Evolutionary conservation across 1,140 invertebrate species (phyloP).

Genomic region (Lamellibrachia luymesi): DNA sequence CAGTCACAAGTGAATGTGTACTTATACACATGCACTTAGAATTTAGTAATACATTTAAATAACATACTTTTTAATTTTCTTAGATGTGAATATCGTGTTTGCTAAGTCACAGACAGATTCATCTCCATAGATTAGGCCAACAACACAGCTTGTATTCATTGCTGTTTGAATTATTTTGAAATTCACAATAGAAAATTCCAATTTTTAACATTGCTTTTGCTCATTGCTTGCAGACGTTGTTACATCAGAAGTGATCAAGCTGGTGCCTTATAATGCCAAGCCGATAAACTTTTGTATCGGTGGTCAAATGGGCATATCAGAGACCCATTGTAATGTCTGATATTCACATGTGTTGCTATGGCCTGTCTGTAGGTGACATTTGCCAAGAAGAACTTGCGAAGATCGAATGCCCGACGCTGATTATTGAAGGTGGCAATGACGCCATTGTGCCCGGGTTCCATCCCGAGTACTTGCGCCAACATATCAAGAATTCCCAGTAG

Average conservation of each 20-base stretch:
- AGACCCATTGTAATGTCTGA: neutral
- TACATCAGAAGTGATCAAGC: too few relatives aligned
- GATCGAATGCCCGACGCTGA: slow-evolving; percentile 69
- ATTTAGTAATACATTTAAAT: neutral
- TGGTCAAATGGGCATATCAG: neutral
- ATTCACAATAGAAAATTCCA: too few relatives aligned
- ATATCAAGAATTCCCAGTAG: slow-evolving; percentile 69
- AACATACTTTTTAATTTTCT: too few relatives aligned
- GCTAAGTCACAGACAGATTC: too few relatives aligned
- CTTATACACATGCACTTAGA: neutral
- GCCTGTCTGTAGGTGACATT: slow-evolving; percentile 64
- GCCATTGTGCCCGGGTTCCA: slow-evolving; percentile 73
- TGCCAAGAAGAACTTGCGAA: slow-evolving; percentile 67
- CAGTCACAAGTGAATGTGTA: too few relatives aligned
- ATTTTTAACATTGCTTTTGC: too few relatives aligned
- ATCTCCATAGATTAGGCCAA: too few relatives aligned
- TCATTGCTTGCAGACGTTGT: too few relatives aligned
- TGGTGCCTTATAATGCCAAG: too few relatives aligned
- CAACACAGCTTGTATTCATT: too few relatives aligned
- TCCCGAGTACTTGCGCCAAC: slow-evolving; percentile 67
- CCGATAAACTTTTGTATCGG: neutral
- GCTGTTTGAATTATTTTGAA: too few relatives aligned
- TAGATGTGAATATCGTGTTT: too few relatives aligned
- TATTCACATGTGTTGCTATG: neutral
- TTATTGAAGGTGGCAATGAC: slow-evolving; percentile 81